phyloP scores from a whole-genome alignment of 2,113 vertebrate species.

The Rattus rattus region DNA sequence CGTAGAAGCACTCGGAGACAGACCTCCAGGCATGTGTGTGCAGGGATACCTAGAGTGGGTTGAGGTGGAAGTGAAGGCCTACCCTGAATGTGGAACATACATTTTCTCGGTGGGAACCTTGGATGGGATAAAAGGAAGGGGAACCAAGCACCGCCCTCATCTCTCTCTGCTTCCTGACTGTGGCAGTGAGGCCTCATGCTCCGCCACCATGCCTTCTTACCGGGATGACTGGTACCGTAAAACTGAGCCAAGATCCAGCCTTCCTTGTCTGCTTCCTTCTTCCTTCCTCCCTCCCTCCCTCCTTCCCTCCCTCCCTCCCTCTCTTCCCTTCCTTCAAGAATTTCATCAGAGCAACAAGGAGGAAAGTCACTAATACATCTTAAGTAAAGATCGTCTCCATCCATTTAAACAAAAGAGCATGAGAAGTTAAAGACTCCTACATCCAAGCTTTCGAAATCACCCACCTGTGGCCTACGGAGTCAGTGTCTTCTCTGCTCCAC shows the following conservation, averaged over 20 bases:
- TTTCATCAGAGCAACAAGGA: not conserved
- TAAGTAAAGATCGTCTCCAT: not conserved
- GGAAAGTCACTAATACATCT: not conserved
- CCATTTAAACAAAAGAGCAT: not conserved
- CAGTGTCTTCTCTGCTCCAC: not conserved
- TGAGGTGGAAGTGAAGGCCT: not conserved
- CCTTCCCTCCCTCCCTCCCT: no score
- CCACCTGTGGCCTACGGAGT: fast-evolving
- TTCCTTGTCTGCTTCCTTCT: no score
- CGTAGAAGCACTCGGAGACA: no score
- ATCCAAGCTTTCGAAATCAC: not conserved
- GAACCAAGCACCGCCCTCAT: no score
- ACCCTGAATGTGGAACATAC: no score
- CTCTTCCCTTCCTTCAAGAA: not conserved
- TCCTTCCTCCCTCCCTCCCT: not conserved
- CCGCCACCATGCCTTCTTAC: fast-evolving
- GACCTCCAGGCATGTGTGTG: not conserved
- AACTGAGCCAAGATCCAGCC: not conserved
- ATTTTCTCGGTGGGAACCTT: not conserved
- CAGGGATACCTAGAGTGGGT: not conserved
- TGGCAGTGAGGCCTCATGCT: not conserved
- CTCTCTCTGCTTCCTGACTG: not conserved
- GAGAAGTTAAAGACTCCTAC: not conserved
- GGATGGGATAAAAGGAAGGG: not conserved
- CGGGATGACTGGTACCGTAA: no score